Evolutionary conservation across 2,888 invertebrate species (phyloP).

Genomic region (Isoperla grammatica): DNA sequence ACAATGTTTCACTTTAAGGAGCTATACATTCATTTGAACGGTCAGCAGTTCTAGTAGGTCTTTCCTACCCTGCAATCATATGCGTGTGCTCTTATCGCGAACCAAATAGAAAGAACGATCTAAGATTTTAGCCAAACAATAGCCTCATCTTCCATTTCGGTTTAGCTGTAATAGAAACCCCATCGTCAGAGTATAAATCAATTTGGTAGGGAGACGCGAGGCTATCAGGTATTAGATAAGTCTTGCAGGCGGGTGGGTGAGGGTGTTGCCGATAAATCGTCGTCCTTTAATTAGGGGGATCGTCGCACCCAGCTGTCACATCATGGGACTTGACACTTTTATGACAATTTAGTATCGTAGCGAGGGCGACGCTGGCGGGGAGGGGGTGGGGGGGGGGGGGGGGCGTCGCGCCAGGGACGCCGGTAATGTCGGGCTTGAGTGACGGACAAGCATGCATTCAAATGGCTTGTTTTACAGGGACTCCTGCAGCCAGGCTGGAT

Average conservation of each 20-base stretch:
- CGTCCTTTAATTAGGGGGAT: constrained; percentile 44
- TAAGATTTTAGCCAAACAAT: too few relatives aligned
- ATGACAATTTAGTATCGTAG: constrained; percentile 51
- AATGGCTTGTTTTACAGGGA: constrained; percentile 57
- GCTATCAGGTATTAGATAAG: constrained; percentile 20
- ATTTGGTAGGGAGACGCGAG: constrained; percentile 19
- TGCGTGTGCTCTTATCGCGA: too few relatives aligned
- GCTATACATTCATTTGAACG: too few relatives aligned
- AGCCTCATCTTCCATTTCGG: too few relatives aligned
- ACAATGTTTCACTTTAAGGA: too few relatives aligned
- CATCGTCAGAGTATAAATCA: constrained; percentile 23
- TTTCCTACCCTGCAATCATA: too few relatives aligned
- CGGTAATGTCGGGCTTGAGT: constrained; percentile 56
- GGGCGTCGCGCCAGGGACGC: constrained; percentile 1
- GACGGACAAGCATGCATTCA: constrained; percentile 71
- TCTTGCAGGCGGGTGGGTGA: constrained; percentile 10
- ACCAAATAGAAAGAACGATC: too few relatives aligned
- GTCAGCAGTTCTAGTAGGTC: too few relatives aligned
- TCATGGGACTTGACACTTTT: constrained; percentile 68
- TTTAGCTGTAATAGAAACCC: too few relatives aligned
- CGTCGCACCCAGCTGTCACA: constrained; percentile 51
- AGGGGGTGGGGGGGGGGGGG: constrained; percentile 5
- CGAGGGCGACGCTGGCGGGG: constrained; percentile 7
- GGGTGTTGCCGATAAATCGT: constrained; percentile 43
- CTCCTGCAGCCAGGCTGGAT: neutral